These are phyloP conservation scores for Pseudomyrmex cubaensis DNA, from an alignment of 1,140 invertebrate species.

Conservation along the genomic window DNA sequence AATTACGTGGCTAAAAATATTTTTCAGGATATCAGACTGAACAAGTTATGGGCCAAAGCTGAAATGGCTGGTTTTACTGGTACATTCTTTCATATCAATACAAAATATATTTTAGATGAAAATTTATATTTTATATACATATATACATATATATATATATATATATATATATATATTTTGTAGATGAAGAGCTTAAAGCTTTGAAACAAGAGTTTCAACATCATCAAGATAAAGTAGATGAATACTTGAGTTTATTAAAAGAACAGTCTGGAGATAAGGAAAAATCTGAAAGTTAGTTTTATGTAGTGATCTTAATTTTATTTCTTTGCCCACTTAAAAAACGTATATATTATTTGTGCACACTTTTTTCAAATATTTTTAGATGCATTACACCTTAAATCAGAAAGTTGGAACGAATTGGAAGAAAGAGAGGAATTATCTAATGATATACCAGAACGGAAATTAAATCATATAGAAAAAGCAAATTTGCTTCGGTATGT, in stretches of 20 bases:
- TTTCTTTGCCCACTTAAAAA: conserved; percentile 10
- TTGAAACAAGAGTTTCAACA: conserved; percentile 96
- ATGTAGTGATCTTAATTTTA: no score
- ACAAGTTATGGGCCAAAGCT: conserved; percentile 95
- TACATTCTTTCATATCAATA: conserved; percentile 71
- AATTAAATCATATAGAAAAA: conserved; percentile 87
- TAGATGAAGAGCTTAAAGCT: conserved; percentile 91
- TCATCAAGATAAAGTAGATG: conserved; percentile 96
- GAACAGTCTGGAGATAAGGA: conserved; percentile 86
- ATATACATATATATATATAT: conserved; percentile 42
- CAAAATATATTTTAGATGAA: background rate
- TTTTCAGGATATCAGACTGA: conserved; percentile 96
- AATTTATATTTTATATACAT: conserved; percentile 26
- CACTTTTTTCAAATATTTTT: conserved; percentile 65
- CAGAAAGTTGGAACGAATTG: conserved; percentile 86
- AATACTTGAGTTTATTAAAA: conserved; percentile 93
- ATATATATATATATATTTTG: conserved; percentile 66
- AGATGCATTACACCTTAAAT: conserved; percentile 85
- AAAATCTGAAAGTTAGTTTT: conserved; percentile 88
- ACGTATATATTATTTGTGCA: background rate
- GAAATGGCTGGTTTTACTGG: conserved; percentile 93
- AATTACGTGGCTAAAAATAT: conserved; percentile 88
- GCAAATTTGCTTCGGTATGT: conserved; percentile 87
- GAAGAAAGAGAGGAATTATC: conserved; percentile 87
- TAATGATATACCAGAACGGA: conserved; percentile 87